Base-by-base conservation (phyloP, 1,140 invertebrate species). In the Steinernema khuongi region DNA sequence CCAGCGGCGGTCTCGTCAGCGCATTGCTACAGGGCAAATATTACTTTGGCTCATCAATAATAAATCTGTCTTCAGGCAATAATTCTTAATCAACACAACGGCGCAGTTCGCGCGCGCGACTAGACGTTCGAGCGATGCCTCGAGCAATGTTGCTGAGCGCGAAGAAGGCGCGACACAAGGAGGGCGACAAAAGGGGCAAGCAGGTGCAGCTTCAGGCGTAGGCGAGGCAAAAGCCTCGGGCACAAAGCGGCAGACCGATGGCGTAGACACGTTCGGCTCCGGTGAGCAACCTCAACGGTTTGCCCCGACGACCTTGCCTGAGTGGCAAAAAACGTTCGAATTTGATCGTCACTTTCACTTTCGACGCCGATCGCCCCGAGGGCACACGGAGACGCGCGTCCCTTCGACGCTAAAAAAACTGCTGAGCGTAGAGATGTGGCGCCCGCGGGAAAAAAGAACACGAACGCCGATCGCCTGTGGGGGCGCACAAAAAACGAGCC, bases 41-140 rank as follows among this genome's bases (percentile, higher is more conserved):
- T 60, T 60, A 60, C 50, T 60, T 60, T 60, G 50, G 50, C 50
- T 60, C 50, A 60, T 60, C 50, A 60, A 60, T 60, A 60, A 60
- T 60, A 60, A 60, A 60, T 60, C 50, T 60, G 50, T 60, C 50
- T 60, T 60, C 50, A 60, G 50, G 50, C 50, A 60, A 60, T 60
- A 60, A 60, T 60, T 60, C 50, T 60, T 60, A 60, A 60, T 60
- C 50, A 60, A 60, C 50, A 60, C 50, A 60, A 60, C 50, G 50
- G 50, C 50, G 50, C 50, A 60, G 22, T 17, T 60, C 50, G 50
- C 11, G 26, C 50, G 11, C 50, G 50, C 50, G 50, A 60, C 50
- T 60, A 60, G 50, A 60, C 50, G 50, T 26, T 14, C 50, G 19
- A 60, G 50, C 11, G 50, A 7, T 26, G 50, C 50, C 50, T 60